phyloP scores from a whole-genome alignment of 2,113 vertebrate species.

The Mesoclemmys tuberculata region DNA sequence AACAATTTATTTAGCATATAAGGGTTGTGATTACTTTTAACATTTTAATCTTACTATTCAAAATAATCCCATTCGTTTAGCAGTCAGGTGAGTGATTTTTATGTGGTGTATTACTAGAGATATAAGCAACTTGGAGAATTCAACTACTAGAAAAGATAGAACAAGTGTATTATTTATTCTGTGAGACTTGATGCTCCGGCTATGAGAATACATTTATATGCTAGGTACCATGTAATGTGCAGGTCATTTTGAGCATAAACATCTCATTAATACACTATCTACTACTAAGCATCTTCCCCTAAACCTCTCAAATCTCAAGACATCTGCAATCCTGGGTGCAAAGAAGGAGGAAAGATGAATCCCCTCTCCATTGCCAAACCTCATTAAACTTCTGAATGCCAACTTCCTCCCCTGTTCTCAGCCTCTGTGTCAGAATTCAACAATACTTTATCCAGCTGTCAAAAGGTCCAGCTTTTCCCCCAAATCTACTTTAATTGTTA shows the following conservation, averaged over 20 bases:
- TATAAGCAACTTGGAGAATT: not conserved
- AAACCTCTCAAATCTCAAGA: not conserved
- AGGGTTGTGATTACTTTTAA: not conserved
- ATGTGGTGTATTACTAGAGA: not conserved
- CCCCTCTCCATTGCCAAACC: not conserved
- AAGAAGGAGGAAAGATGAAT: not conserved
- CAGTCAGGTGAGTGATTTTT: not conserved
- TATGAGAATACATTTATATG: accelerated
- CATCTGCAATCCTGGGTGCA: too few species aligned
- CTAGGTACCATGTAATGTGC: accelerated
- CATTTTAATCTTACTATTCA: not conserved
- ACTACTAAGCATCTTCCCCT: not conserved
- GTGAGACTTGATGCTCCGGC: not conserved
- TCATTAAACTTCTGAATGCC: not conserved
- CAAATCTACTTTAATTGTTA: not conserved
- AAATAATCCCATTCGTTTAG: not conserved
- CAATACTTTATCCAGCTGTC: not conserved
- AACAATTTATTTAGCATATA: not conserved
- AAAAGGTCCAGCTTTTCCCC: not conserved
- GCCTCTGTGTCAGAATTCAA: not conserved
- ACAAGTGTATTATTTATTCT: not conserved
- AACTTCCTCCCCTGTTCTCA: not conserved
- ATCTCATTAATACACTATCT: not conserved
- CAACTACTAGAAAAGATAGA: not conserved
- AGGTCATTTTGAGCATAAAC: not conserved